Evolutionary conservation across 2,888 invertebrate genomes (phyloP), one percentile per base, ranked within the genome.

Genomic region (Epistrophe grossulariae): DNA sequence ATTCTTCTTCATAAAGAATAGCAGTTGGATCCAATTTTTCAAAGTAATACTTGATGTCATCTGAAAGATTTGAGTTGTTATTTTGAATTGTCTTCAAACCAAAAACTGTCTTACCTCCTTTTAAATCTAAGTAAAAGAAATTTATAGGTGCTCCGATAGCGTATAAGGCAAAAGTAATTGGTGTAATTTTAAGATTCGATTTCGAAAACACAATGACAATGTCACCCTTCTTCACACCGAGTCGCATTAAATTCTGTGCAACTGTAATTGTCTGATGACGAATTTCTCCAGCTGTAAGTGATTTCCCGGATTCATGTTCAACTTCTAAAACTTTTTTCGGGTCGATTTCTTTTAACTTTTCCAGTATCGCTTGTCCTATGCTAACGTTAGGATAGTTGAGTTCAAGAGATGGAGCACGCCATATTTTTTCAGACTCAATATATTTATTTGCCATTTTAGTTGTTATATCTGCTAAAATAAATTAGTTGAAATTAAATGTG

Each of bases 121-220:
- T 73, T 3, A 89, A 74, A 19, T 81, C 79, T 0, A 88, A 77
- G 38, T 89, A 89, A 72, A 89, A 89, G 59, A 85, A 89, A 28
- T 88, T 89, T 0, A 89, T 68, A 13, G 87, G 81, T 8, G 88
- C 83, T 45, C 88, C 89, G 11, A 88, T 62, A 13, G 88, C 48
- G 17, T 85, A 77, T 3, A 83, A 76, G 6, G 88, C 89, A 60
- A 89, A 89, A 4, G 89, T 83, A 10, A 89, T 60, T 1, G 83
- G 82, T 3, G 89, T 88, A 4, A 83, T 79, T 60, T 70, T 48
- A 3, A 64, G 17, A 59, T 84, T 89, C n/a, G 79, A 48, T 19
- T 82, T 87, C 0, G 89, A 84, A 71, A 87, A 88, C 15, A 89
- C 43, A 13, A 89, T 43, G 6, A 89, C 77, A 3, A 82, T 73